Base-by-base conservation (phyloP, 2,888 invertebrate species). In the Agrotis puta region DNA sequence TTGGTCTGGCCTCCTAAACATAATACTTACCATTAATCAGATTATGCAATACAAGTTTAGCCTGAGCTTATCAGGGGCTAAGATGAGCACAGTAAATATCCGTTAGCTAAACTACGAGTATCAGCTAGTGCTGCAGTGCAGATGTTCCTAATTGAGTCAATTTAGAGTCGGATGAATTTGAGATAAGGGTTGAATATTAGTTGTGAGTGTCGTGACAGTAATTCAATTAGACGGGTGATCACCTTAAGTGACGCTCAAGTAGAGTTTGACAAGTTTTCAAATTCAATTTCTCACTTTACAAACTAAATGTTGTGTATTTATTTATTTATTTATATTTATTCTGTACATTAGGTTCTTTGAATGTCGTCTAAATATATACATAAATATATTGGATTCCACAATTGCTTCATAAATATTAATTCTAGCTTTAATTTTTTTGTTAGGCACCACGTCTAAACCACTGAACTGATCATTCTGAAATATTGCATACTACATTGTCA, bases 91-190 rank as follows among this genome's bases (percentile, higher is more conserved):
- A n/a, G 16, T 16, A 50, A 45, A 50, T 73, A 58, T 16, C 20
- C 48, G 47, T 24, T 45, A 16, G 65, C 72, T 65, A 47, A 73
- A 47, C 16, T n/a, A n/a, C n/a, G n/a, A n/a, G n/a, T n/a, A 11
- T n/a, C 1, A 48, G 13, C 47, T 22, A 3, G 24, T 65, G 39
- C 74, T 64, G 64, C 64, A 58, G 13, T 74, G 74, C 72, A 74
- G 72, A 66, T 65, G 20, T 74, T 74, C 20, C 14, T 58, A 72
- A 71, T 63, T 27, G 14, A 71, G 7, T 72, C n/a, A 22, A 54
- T 48, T 43, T 72, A n/a, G 45, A 73, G 18, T 6, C 20, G 3
- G 3, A 45, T 58, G 24, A 20, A 73, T 39, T 64, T 33, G 3
- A 50, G 22, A 50, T 51, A 57, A 27, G 5, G 11, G 45, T 22